Evolutionary conservation across 2,888 invertebrate genomes (phyloP).

Genomic region (Harmothoe impar): DNA sequence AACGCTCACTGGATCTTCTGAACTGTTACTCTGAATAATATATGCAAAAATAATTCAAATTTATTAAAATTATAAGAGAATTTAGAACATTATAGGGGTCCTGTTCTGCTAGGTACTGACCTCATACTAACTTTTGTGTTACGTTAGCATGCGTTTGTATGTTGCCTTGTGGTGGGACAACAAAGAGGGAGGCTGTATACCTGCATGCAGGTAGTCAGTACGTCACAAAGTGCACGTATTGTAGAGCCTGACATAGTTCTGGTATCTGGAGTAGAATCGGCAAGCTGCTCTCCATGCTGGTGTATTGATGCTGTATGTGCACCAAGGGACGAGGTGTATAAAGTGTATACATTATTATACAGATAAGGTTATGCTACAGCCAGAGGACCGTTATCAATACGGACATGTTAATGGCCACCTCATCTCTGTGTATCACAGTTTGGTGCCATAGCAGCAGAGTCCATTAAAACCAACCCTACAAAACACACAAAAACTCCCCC

Average conservation of each 20-base stretch:
- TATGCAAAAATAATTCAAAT: no score
- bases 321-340: no score
- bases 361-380: no score
- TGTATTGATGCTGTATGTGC: background rate
- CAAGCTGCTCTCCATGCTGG: slow-evolving; percentile 2
- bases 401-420: background rate
- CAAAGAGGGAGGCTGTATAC: background rate
- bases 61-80: no score
- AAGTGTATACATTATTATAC: no score
- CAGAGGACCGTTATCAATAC: background rate
- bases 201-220: background rate
- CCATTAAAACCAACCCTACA: background rate
- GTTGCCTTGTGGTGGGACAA: background rate
- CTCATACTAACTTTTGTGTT: no score
- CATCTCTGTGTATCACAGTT: slow-evolving; percentile 28
- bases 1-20: no score
- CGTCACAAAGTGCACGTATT: background rate
- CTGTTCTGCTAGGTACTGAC: no score
- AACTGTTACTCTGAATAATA: no score
- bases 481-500: background rate
- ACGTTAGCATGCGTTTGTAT: no score
- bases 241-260: background rate
- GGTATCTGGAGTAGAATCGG: background rate
- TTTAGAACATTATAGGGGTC: no score
- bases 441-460: background rate